Evolutionary conservation across 2,888 invertebrate species (phyloP).

Genomic region (Bembecia ichneumoniformis): DNA sequence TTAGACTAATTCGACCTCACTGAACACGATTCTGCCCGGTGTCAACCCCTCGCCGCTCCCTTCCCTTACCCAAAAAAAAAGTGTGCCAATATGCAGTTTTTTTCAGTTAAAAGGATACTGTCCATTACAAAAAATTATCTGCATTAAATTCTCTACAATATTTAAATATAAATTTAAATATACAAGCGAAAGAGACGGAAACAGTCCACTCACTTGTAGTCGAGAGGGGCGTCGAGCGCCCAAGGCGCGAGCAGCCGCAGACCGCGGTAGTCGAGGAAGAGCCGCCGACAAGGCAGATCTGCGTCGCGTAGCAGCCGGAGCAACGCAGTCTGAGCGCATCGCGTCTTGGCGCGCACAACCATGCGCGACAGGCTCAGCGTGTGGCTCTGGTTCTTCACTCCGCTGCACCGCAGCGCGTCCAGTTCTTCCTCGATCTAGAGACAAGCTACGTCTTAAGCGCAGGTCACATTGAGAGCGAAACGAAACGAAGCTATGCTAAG

Average conservation of each 20-base stretch:
- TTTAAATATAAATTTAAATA: too few relatives aligned
- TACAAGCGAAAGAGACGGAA: too few relatives aligned
- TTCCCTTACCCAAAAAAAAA: too few relatives aligned
- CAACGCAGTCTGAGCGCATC: slow-evolving; percentile 81
- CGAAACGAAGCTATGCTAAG: neutral
- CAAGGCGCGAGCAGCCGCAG: slow-evolving; percentile 91
- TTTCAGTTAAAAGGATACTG: too few relatives aligned
- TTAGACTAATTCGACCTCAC: too few relatives aligned
- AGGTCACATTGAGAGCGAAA: too few relatives aligned
- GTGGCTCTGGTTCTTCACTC: slow-evolving; percentile 90
- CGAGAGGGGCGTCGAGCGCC: slow-evolving; percentile 82
- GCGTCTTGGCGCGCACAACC: slow-evolving; percentile 92
- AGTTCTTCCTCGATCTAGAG: slow-evolving; percentile 89
- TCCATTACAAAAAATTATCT: too few relatives aligned
- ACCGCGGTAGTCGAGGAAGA: slow-evolving; percentile 96
- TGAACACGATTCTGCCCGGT: too few relatives aligned
- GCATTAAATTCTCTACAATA: too few relatives aligned
- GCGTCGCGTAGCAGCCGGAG: slow-evolving; percentile 84
- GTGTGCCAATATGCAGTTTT: too few relatives aligned
- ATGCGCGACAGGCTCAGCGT: slow-evolving; percentile 91
- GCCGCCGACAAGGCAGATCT: slow-evolving; percentile 84
- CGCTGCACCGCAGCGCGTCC: slow-evolving; percentile 81
- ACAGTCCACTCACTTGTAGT: slow-evolving; percentile 42
- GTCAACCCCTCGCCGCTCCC: too few relatives aligned
- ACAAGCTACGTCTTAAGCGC: neutral